phyloP scores from a whole-genome alignment of 2,797 vertebrate species.

The Dendrocincla tyrannina region DNA sequence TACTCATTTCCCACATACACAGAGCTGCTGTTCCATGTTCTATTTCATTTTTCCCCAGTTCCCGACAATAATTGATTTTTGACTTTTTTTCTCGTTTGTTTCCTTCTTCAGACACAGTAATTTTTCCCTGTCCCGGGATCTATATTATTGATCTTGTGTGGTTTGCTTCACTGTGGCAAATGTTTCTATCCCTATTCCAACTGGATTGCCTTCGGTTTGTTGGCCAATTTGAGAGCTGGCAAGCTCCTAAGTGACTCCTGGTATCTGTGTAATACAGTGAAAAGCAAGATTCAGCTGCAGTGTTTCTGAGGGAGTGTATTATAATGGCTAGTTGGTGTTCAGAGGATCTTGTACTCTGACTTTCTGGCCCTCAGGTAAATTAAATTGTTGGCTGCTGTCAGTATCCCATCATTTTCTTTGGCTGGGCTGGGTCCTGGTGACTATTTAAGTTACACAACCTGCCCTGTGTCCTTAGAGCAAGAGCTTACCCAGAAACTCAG shows the following conservation, averaged over 20 bases:
- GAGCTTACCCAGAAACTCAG: background rate
- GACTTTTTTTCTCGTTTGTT: constrained; percentile 4
- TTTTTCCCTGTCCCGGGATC: constrained; percentile 21
- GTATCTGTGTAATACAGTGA: background rate
- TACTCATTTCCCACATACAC: background rate
- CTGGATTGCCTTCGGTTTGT: constrained; percentile 12
- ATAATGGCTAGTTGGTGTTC: background rate
- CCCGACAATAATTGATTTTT: background rate
- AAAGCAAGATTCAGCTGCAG: background rate
- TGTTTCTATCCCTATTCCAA: background rate
- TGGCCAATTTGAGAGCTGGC: constrained; percentile 8
- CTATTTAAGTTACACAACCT: background rate
- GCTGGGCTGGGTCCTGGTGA: background rate
- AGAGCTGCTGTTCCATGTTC: background rate
- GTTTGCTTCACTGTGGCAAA: background rate
- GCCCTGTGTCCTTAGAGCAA: background rate
- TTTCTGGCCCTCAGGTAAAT: constrained; percentile 6
- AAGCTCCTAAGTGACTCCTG: constrained; percentile 10
- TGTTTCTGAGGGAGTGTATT: constrained; percentile 11
- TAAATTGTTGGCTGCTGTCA: background rate
- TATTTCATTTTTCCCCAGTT: background rate
- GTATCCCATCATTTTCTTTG: background rate
- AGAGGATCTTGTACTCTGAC: background rate
- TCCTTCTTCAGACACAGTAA: background rate
- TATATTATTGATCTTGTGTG: constrained; percentile 28